Percentiles rank a stretch among this genome's conserved stretches.
Conservation (phyloP, 1,140 invertebrate species). For the Musca domestica region DNA sequence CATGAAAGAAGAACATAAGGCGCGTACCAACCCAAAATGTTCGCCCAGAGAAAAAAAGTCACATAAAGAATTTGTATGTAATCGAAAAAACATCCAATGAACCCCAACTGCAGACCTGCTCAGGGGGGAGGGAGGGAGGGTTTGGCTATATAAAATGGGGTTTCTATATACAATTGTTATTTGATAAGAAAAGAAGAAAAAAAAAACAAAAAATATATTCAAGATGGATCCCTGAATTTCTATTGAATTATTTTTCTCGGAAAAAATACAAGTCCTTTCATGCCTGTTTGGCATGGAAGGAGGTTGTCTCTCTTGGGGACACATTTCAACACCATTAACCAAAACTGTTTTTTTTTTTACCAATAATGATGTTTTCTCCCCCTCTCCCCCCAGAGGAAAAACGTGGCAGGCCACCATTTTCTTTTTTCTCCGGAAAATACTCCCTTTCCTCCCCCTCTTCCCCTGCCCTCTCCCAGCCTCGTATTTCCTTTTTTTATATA, state of each 20-base stretch:
- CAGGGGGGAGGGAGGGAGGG: too few species aligned
- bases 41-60: not conserved
- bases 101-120: not conserved
- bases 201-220: too few species aligned
- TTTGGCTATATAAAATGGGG: conserved; percentile 4
- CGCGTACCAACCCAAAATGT: conserved; percentile 12
- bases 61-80: conserved; percentile 6
- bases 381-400: not conserved
- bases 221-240: not conserved
- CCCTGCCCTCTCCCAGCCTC: not conserved
- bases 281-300: not conserved
- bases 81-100: conserved; percentile 22
- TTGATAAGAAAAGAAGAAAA: too few species aligned
- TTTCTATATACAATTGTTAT: not conserved
- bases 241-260: conserved; percentile 9
- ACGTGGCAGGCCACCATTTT: not conserved
- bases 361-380: conserved; percentile 10
- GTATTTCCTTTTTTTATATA: conserved; percentile 6
- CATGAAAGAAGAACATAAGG: conserved; percentile 12
- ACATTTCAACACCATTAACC: conserved; percentile 18
- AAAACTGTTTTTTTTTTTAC: too few species aligned
- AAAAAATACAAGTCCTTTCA: too few species aligned
- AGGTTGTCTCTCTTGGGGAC: not conserved
- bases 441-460: too few species aligned
- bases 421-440: not conserved